These are phyloP conservation scores for Sinella curviseta DNA, from an alignment of 1,140 invertebrate species.

Conservation along the genomic window DNA sequence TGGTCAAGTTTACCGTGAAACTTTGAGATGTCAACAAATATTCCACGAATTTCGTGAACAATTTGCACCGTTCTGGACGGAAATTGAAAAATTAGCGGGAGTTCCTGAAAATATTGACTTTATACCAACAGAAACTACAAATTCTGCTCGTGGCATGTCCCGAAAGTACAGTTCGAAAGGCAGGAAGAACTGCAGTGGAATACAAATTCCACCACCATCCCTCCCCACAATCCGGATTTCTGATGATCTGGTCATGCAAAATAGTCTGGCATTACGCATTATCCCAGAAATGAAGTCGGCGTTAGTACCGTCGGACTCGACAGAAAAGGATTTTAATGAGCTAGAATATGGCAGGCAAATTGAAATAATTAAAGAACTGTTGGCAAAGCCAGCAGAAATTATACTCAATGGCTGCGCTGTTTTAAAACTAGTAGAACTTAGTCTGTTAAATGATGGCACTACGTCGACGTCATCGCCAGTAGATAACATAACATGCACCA, in stretches of 20 bases:
- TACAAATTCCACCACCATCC: background rate
- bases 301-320: background rate
- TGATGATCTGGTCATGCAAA: background rate
- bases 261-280: background rate
- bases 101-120: background rate
- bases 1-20: background rate
- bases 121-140: no score
- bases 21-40: background rate
- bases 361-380: background rate
- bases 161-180: no score
- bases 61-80: background rate
- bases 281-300: background rate
- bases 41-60: constrained; percentile 22
- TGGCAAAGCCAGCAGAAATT: background rate
- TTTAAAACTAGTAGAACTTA: background rate
- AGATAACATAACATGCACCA: no score
- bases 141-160: no score
- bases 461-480: no score
- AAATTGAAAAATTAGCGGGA: background rate
- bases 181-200: no score
- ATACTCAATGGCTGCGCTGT: background rate
- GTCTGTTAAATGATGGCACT: no score
- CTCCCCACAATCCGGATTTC: background rate
- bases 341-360: background rate
- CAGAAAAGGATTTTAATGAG: background rate